Conservation (phyloP, 1,140 invertebrate species). For the Glossosoma conforme region DNA sequence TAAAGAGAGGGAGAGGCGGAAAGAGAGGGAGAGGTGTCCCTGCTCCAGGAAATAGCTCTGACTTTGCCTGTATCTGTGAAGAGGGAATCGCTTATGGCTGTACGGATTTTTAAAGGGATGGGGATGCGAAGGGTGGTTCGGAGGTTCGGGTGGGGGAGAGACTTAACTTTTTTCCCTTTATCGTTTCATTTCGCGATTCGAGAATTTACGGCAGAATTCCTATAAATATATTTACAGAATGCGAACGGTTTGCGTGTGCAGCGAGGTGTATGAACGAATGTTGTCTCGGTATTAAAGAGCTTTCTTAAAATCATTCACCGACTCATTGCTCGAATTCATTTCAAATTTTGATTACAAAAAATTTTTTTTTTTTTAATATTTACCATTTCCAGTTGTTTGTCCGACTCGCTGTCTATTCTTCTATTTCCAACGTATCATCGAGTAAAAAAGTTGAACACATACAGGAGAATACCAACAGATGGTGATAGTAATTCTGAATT, state of each 20-base stretch:
- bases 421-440: too few relatives aligned
- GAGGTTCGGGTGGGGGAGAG: slow-evolving; percentile 18
- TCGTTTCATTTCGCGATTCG: slow-evolving; percentile 32
- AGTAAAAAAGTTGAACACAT: too few relatives aligned
- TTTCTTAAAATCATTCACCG: too few relatives aligned
- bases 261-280: slow-evolving; percentile 15
- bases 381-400: too few relatives aligned
- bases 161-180: slow-evolving; percentile 33
- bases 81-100: slow-evolving; percentile 29
- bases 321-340: too few relatives aligned
- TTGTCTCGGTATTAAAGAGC: too few relatives aligned
- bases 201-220: slow-evolving; percentile 30
- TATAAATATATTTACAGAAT: slow-evolving; percentile 32
- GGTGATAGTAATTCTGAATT: too few relatives aligned
- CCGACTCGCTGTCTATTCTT: too few relatives aligned
- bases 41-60: background rate
- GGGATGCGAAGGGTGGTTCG: too few relatives aligned
- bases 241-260: slow-evolving; percentile 2
- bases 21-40: slow-evolving; percentile 7
- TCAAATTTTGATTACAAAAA: too few relatives aligned
- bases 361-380: too few relatives aligned
- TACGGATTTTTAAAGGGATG: slow-evolving; percentile 32
- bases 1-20: slow-evolving; percentile 18
- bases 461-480: too few relatives aligned
- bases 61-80: background rate